A percentile compares a stretch with the other conserved stretches of the same genome.
Conservation (phyloP, 2,113 vertebrate species). For the Gnathonemus echidnorhynchus region DNA sequence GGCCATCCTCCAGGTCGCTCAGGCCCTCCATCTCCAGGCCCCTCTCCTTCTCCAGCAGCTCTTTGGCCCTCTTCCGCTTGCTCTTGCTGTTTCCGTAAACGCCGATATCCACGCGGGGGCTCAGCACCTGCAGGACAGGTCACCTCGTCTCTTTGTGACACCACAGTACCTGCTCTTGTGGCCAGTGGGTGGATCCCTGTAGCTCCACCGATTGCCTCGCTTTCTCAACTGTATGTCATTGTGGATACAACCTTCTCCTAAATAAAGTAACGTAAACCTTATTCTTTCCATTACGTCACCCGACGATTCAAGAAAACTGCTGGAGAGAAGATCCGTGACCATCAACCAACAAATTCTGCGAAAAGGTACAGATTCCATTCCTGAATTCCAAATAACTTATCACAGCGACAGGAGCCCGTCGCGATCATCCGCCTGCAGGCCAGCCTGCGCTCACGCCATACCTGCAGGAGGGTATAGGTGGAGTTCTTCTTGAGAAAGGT, state of each 20-base stretch:
- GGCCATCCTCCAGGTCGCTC: slow-evolving; percentile 81
- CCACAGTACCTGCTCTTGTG: background rate
- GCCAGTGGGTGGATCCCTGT: background rate
- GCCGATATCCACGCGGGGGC: slow-evolving; percentile 88
- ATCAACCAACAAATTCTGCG: background rate
- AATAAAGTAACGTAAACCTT: background rate
- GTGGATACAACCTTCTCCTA: background rate
- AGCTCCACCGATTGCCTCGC: background rate
- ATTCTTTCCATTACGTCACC: background rate
- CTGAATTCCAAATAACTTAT: background rate
- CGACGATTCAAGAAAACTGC: background rate
- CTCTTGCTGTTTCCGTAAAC: slow-evolving; percentile 91
- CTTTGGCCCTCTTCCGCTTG: slow-evolving; percentile 83
- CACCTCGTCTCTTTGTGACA: background rate
- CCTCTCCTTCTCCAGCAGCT: slow-evolving; percentile 90
- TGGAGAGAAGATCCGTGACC: background rate
- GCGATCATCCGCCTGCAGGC: background rate
- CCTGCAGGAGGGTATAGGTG: slow-evolving; percentile 87
- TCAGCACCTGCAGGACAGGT: slow-evolving; percentile 72
- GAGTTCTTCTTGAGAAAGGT: slow-evolving; percentile 99
- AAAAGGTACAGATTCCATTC: background rate
- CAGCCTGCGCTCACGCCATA: slow-evolving; percentile 32
- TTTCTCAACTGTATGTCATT: background rate
- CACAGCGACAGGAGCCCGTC: too few relatives aligned
- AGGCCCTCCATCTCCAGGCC: slow-evolving; percentile 80